Percentiles rank a stretch among this genome's conserved stretches.
phyloP scores from a whole-genome alignment of 2,888 invertebrate species.

The Microchrysa polita region DNA sequence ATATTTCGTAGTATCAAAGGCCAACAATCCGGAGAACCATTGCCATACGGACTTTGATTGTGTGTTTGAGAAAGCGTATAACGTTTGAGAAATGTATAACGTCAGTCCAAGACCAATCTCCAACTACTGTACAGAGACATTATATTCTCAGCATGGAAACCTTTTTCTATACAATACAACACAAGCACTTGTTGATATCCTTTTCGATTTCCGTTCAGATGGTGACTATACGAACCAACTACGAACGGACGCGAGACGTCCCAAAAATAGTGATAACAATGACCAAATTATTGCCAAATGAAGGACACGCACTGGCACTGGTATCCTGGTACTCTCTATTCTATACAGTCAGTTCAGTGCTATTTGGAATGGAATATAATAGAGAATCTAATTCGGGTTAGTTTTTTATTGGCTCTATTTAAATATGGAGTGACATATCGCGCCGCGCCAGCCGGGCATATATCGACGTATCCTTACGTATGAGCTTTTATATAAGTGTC shows the following conservation, averaged over 20 bases:
- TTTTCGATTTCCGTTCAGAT: not conserved
- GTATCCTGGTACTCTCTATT: too few relatives aligned
- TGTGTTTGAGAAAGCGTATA: too few relatives aligned
- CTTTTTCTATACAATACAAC: too few relatives aligned
- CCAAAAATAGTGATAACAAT: conserved; percentile 20
- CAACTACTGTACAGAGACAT: not conserved
- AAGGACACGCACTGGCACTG: not conserved
- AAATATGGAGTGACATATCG: not conserved
- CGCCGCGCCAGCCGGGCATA: too few relatives aligned
- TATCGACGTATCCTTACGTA: too few relatives aligned
- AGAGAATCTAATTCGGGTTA: conserved; percentile 8
- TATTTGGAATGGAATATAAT: not conserved
- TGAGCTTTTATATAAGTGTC: not conserved
- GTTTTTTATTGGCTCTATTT: conserved; percentile 16
- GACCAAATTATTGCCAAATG: not conserved
- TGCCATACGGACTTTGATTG: too few relatives aligned
- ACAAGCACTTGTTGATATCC: conserved; percentile 23
- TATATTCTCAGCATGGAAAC: not conserved
- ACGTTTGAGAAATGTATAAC: too few relatives aligned
- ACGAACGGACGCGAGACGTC: too few relatives aligned
- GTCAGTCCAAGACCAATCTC: not conserved
- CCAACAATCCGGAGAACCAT: too few relatives aligned
- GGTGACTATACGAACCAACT: too few relatives aligned
- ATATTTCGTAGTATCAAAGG: not conserved
- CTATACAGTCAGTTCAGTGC: too few relatives aligned